Evolutionary conservation across 2,888 invertebrate genomes (phyloP).

Genomic region (Agrilus biguttatus): DNA sequence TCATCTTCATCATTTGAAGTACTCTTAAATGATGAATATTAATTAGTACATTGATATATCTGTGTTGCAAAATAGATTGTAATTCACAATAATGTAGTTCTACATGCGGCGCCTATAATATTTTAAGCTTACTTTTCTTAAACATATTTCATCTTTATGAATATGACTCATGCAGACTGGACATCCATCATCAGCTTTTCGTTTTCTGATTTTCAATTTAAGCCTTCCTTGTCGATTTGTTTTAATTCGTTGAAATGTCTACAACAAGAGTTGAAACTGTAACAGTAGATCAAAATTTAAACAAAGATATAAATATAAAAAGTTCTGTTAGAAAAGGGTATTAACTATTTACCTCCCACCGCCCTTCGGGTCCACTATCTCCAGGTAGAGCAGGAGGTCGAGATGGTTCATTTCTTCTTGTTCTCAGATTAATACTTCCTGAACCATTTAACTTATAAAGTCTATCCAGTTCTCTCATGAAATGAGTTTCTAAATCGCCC

Average conservation of each 20-base stretch:
- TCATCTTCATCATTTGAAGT: conserved; percentile 44
- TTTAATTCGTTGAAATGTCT: conserved; percentile 57
- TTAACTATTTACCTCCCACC: conserved; percentile 44
- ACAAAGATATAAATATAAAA: not conserved
- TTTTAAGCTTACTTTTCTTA: conserved; percentile 34
- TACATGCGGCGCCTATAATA: not conserved
- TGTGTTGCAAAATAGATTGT: not conserved
- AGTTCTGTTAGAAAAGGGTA: not conserved
- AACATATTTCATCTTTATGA: conserved; percentile 45
- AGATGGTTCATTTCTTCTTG: conserved; percentile 25
- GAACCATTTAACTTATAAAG: conserved; percentile 44
- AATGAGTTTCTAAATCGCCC: conserved; percentile 54
- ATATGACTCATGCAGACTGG: conserved; percentile 47
- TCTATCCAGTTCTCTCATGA: conserved; percentile 53
- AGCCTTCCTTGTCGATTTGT: conserved; percentile 55
- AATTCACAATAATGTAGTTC: not conserved
- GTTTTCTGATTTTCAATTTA: conserved; percentile 49
- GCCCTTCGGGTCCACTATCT: conserved; percentile 40
- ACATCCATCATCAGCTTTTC: conserved; percentile 49
- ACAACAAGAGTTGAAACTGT: conserved; percentile 9
- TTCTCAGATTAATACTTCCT: conserved; percentile 32
- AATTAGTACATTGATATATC: too few species aligned
- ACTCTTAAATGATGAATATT: conserved; percentile 4
- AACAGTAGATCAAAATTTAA: conserved; percentile 1
- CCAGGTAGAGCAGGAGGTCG: conserved; percentile 29